These are phyloP conservation scores for Penaeus vannamei DNA, from an alignment of 1,140 invertebrate genomes.

Conservation along the genomic window DNA sequence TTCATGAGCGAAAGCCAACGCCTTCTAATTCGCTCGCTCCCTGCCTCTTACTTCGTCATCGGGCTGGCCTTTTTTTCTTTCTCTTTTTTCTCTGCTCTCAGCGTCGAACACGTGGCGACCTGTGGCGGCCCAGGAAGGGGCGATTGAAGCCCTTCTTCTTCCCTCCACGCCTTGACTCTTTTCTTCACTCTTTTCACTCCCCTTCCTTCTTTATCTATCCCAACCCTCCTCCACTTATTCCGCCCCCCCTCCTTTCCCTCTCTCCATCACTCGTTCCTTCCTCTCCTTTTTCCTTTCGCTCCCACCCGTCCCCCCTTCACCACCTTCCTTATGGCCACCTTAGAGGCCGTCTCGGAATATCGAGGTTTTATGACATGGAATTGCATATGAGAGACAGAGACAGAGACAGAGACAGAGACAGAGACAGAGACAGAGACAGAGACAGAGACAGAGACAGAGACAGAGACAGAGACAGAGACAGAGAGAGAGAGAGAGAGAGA, in stretches of 20 bases:
- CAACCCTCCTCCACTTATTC: not conserved
- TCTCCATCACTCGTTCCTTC: not conserved
- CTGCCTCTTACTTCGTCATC: too few relatives aligned
- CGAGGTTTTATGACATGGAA: too few relatives aligned
- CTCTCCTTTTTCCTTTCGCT: not conserved
- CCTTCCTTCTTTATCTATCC: slow-evolving; percentile 18
- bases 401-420: too few relatives aligned
- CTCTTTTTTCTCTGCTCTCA: too few relatives aligned
- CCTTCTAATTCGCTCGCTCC: too few relatives aligned
- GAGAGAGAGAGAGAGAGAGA: not conserved
- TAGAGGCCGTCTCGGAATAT: too few relatives aligned
- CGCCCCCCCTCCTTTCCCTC: not conserved
- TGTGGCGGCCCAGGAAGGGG: not conserved
- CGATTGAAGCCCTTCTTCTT: not conserved
- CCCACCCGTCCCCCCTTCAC: not conserved
- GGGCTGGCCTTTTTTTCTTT: too few relatives aligned
- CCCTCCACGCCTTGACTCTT: not conserved
- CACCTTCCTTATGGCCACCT: not conserved
- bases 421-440: too few relatives aligned
- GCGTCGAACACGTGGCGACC: not conserved
- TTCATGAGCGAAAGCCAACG: too few relatives aligned
- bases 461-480: not conserved
- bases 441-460: not conserved
- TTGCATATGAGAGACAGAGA: too few relatives aligned
- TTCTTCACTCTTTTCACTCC: slow-evolving; percentile 17